These are phyloP conservation scores for Aix galericulata DNA, from an alignment of 2,113 vertebrate genomes.

Conservation along the genomic window DNA sequence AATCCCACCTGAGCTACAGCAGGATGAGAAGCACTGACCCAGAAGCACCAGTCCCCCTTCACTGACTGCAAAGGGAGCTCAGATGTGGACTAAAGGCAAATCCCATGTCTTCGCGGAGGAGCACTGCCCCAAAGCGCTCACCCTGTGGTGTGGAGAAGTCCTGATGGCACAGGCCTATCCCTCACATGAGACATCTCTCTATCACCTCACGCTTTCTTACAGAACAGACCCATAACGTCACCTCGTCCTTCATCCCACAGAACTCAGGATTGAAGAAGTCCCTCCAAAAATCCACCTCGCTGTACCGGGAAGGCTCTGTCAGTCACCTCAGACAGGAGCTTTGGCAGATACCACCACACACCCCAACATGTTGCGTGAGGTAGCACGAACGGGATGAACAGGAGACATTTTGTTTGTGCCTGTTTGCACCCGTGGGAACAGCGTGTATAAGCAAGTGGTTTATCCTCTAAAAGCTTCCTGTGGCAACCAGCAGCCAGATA, in stretches of 20 bases:
- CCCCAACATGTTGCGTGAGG: background rate
- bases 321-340: background rate
- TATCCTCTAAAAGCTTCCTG: background rate
- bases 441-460: background rate
- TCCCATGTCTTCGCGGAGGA: background rate
- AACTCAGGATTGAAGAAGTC: background rate
- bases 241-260: background rate
- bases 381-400: background rate
- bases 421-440: fast-evolving
- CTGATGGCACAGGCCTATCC: background rate
- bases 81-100: background rate
- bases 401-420: background rate
- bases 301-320: background rate
- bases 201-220: fast-evolving
- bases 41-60: background rate
- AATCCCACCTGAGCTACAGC: background rate
- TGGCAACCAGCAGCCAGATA: background rate
- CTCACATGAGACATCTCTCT: background rate
- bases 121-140: background rate
- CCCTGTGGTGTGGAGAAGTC: background rate
- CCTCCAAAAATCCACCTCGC: background rate
- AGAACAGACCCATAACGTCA: background rate
- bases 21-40: background rate
- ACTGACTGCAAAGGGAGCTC: background rate
- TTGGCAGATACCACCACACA: background rate